Percentiles rank a stretch among this genome's conserved stretches.
Evolutionary conservation across 2,113 vertebrate genomes (phyloP).

Genomic region (Strix aluco): DNA sequence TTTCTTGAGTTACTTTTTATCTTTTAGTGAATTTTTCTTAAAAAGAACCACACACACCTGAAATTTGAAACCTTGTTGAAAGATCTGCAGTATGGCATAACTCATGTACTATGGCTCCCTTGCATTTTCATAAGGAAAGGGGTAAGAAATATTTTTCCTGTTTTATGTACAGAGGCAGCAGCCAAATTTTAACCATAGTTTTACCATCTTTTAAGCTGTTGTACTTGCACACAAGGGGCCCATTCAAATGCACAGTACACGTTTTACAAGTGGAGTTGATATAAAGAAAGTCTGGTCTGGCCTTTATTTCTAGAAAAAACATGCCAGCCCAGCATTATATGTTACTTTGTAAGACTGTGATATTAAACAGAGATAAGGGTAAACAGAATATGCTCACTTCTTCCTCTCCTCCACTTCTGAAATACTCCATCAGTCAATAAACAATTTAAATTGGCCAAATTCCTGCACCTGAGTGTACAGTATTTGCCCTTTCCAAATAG

Average conservation of each 20-base stretch:
- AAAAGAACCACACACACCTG: not conserved
- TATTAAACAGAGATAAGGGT: not conserved
- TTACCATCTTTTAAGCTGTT: not conserved
- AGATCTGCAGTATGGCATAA: not conserved
- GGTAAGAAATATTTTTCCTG: not conserved
- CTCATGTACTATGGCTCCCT: not conserved
- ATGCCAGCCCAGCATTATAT: not conserved
- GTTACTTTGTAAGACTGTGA: too few relatives aligned
- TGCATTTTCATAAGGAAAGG: not conserved
- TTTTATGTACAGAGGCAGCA: not conserved
- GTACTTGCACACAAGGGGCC: not conserved
- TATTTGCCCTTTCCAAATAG: not conserved
- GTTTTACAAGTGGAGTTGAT: too few relatives aligned
- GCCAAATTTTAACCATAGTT: not conserved
- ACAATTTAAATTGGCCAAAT: not conserved
- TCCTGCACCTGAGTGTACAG: not conserved
- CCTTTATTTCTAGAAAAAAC: not conserved
- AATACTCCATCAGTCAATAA: not conserved
- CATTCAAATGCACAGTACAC: accelerated
- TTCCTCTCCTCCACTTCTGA: not conserved
- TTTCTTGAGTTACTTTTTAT: not conserved
- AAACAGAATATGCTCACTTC: not conserved
- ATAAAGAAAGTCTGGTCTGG: not conserved
- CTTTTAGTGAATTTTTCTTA: not conserved
- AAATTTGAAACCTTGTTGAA: not conserved